Conservation (phyloP, 2,888 invertebrate species). For the Operophtera brumata region DNA sequence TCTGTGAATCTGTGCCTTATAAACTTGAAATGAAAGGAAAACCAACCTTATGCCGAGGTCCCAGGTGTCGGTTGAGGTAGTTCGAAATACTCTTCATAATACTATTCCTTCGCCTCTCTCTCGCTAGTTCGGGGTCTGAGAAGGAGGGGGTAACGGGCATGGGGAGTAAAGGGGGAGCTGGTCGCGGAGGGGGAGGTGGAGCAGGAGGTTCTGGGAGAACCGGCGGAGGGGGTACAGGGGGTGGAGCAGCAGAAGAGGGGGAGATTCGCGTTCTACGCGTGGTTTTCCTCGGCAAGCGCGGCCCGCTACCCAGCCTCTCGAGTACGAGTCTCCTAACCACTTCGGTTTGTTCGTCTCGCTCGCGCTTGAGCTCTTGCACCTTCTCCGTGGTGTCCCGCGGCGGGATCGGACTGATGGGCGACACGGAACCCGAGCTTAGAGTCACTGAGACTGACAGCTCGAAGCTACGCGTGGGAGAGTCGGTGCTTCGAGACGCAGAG, state of each 20-base stretch:
- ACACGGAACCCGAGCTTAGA: constrained; percentile 54
- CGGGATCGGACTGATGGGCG: constrained; percentile 68
- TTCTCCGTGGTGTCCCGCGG: constrained; percentile 52
- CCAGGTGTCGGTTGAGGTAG: constrained; percentile 88
- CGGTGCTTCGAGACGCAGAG: constrained; percentile 48
- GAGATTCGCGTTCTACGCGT: constrained; percentile 18
- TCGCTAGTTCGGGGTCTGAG: constrained; percentile 81
- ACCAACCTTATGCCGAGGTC: constrained; percentile 81
- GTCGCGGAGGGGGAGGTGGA: constrained; percentile 46
- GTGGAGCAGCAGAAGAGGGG: constrained; percentile 39
- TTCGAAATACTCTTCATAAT: constrained; percentile 92
- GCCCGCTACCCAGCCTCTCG: constrained; percentile 82
- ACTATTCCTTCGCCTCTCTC: constrained; percentile 86
- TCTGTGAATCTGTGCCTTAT: constrained; percentile 7
- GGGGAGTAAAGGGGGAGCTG: constrained; percentile 53
- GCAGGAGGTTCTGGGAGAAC: constrained; percentile 40
- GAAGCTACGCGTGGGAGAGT: constrained; percentile 51
- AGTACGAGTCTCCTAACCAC: constrained; percentile 91
- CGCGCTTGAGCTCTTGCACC: constrained; percentile 31
- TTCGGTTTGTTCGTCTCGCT: constrained; percentile 86
- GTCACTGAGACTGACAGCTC: constrained; percentile 49
- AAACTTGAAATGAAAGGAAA: background rate
- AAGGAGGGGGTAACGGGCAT: constrained; percentile 70
- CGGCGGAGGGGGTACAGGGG: constrained; percentile 58
- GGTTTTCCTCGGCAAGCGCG: constrained; percentile 42